Evolutionary conservation across 1,140 invertebrate species (phyloP).

Genomic region (Caerostris darwini): DNA sequence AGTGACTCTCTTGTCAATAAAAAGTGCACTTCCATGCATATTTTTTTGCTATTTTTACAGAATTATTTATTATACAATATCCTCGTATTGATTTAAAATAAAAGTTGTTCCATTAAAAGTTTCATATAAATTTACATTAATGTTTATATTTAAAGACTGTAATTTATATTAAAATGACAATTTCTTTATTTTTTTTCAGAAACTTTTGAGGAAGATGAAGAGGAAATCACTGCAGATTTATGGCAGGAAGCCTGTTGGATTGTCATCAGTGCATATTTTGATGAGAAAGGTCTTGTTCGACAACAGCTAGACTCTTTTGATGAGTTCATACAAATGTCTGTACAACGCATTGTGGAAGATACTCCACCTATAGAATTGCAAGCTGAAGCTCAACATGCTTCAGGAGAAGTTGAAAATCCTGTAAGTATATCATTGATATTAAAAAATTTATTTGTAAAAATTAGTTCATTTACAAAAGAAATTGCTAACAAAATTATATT

Average conservation of each 20-base stretch:
- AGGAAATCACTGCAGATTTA: slow-evolving; percentile 96
- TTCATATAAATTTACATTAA: too few species aligned
- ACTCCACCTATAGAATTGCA: slow-evolving; percentile 98
- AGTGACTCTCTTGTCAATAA: too few species aligned
- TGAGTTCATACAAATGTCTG: slow-evolving; percentile 99
- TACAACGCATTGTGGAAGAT: slow-evolving; percentile 99
- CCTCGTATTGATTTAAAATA: too few species aligned
- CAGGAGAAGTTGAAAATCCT: slow-evolving; percentile 95
- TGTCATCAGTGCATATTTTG: slow-evolving; percentile 99
- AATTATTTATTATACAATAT: too few species aligned
- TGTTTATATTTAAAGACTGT: too few species aligned
- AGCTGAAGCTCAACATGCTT: slow-evolving; percentile 97
- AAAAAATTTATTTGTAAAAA: too few species aligned
- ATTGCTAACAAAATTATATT: background rate
- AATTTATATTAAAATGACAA: background rate
- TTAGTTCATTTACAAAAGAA: too few species aligned
- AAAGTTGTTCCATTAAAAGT: too few species aligned
- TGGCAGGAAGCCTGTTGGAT: slow-evolving; percentile 99
- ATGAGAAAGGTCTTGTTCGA: slow-evolving; percentile 98
- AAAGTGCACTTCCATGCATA: too few species aligned
- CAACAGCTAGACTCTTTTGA: slow-evolving; percentile 99
- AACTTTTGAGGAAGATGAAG: slow-evolving; percentile 85
- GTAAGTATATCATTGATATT: slow-evolving; percentile 82
- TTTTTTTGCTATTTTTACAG: too few species aligned
- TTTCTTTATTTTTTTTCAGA: slow-evolving; percentile 80